Base-by-base conservation (phyloP, 92 coral and sea anemone species). In the Pocillopora meandrina region DNA sequence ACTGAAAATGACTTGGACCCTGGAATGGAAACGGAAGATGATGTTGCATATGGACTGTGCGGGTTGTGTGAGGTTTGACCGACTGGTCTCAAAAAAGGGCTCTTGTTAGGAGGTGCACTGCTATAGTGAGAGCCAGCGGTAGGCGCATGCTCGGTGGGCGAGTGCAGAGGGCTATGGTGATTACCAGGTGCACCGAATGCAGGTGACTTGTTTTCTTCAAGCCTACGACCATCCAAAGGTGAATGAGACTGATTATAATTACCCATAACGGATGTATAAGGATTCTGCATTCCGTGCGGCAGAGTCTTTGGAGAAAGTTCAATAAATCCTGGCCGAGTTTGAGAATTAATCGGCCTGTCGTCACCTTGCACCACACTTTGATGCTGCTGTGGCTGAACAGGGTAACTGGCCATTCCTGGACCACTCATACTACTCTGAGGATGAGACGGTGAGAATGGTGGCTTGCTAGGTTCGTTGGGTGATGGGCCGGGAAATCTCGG, bases 401-500 rank as follows among this genome's bases (percentile, higher is more conserved):
- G 65, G 61, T 76, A 88, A 42, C 61, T 85, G 16, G 80, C 76
- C 55, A 85, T 63, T 14, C 81, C n/a, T 19, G 87, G 85, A 21
- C 78, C 82, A 13, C 82, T 58, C 77, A 79, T 82, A 70, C 88
- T 83, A 21, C 98, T 79, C 63, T 91, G 96, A 11, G 88, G 97
- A 79, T 81, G 89, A 5, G 95, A 85, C 19, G 99, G 99, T 13
- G 99, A 97, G 83, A 92, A 97, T 65, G 99, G 95, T 19, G 98
- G 95, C 86, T 95, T 93, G 61, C 92, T 86, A 23, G 95, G 95
- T 35, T 97, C 99, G 47, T 89, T 92, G n/a, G 99, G 99, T n/a
- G 99, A 97, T 3, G 99, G 92, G 42, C 89, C 95, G 78, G 96
- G 90, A 21, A 92, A 83, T 35, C 93, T 86, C n/a, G 93, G 91